Conservation (phyloP, 2,888 invertebrate genomes). For the Phasia obesa region DNA sequence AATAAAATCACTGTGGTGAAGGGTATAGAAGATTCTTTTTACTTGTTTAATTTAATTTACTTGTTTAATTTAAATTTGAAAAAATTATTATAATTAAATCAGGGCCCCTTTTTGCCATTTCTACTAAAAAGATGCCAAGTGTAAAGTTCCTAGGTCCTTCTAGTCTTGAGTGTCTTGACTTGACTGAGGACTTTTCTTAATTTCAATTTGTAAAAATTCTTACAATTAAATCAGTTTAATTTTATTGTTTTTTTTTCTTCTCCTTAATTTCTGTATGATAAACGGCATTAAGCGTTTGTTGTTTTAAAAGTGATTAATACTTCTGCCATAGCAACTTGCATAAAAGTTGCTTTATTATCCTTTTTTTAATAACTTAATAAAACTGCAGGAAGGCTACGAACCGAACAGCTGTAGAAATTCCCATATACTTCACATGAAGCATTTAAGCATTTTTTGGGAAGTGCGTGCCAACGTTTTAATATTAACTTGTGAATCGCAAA, state of each 20-base stretch:
- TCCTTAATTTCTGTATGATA: not conserved
- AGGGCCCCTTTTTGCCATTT: no score
- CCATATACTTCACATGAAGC: slow-evolving; percentile 61
- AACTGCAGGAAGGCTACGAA: slow-evolving; percentile 48
- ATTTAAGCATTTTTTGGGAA: slow-evolving; percentile 74
- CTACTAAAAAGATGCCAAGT: no score
- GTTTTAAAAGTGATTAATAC: slow-evolving; percentile 63
- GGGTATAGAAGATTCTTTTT: no score
- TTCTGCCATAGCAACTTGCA: slow-evolving; percentile 64
- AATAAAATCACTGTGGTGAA: no score
- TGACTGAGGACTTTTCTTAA: no score
- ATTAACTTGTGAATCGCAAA: slow-evolving; percentile 34
- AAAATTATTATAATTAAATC: no score
- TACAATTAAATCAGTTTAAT: not conserved
- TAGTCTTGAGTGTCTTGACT: no score
- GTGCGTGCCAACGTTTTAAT: slow-evolving; percentile 77
- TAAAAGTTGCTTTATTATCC: slow-evolving; percentile 57
- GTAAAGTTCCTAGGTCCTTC: no score
- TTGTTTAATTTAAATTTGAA: no score
- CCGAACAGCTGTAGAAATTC: slow-evolving; percentile 72
- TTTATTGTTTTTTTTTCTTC: slow-evolving; percentile 11
- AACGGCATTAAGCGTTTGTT: slow-evolving; percentile 10
- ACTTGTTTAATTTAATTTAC: no score
- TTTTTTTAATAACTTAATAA: slow-evolving; percentile 68
- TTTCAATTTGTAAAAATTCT: no score